Conservation (phyloP, 2,797 vertebrate genomes). For the Lindbergichthys nudifrons region DNA sequence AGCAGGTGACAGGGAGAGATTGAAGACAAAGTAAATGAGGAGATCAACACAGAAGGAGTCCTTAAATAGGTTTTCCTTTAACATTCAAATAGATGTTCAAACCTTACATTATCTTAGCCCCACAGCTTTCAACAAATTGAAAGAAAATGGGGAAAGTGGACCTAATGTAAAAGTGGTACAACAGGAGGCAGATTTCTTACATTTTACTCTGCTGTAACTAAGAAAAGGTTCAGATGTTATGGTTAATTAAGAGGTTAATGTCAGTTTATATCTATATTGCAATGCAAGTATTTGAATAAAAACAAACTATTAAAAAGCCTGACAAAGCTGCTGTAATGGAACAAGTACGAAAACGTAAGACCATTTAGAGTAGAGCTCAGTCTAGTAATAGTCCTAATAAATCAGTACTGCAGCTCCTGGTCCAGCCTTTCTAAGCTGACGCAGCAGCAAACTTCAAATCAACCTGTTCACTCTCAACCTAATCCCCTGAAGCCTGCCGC, state of each 20-base stretch:
- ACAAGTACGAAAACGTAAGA: not conserved
- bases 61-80: not conserved
- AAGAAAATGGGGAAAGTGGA: no score
- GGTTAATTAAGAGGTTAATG: no score
- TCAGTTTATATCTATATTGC: not conserved
- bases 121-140: no score
- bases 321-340: not conserved
- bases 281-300: not conserved
- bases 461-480: constrained; percentile 2
- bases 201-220: no score
- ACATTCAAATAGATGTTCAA: not conserved
- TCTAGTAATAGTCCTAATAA: no score
- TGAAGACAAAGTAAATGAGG: not conserved
- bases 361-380: no score
- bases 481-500: not conserved
- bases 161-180: no score
- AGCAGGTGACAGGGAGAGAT: not conserved
- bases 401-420: no score
- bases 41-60: not conserved
- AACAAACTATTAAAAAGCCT: not conserved
- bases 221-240: no score
- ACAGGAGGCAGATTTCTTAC: no score
- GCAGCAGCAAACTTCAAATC: constrained; percentile 2
- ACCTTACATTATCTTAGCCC: not conserved
- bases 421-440: not conserved